Percentiles rank a stretch among this genome's conserved stretches.
phyloP scores from a whole-genome alignment of 37 sponge, comb jelly and placozoan species.

The Lycopodina hypogea region DNA sequence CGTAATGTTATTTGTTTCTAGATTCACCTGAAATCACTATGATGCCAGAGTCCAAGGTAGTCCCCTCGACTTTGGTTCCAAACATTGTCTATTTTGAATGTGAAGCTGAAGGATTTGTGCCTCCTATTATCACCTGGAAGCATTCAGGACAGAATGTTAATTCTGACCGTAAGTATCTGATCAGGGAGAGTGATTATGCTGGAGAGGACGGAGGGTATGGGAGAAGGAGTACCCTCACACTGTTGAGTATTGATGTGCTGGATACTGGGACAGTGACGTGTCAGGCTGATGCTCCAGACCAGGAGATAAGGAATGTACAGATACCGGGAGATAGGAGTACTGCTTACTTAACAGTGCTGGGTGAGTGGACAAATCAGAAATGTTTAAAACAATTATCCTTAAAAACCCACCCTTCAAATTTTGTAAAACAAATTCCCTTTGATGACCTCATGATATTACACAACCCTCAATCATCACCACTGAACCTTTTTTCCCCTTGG shows the following conservation, averaged over 20 bases:
- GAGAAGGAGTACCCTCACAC: not conserved
- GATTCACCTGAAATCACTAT: not conserved
- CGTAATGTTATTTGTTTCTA: no score
- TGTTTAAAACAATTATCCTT: no score
- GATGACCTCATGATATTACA: no score
- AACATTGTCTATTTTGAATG: not conserved
- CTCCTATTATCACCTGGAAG: constrained; percentile 1
- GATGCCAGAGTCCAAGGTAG: not conserved
- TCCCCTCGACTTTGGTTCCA: not conserved
- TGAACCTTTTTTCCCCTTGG: no score
- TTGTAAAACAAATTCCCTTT: no score
- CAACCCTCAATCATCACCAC: no score
- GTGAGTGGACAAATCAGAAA: not conserved
- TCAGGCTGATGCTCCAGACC: not conserved
- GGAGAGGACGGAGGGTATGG: not conserved
- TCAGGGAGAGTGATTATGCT: not conserved
- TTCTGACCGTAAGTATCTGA: not conserved
- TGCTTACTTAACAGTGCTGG: not conserved
- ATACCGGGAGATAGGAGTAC: not conserved
- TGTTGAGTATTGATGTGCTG: not conserved
- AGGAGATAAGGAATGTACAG: not conserved
- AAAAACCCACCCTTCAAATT: no score
- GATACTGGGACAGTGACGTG: not conserved
- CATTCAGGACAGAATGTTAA: not conserved
- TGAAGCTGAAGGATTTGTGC: not conserved